Evolutionary conservation across 2,888 invertebrate species (phyloP), one percentile per base, ranked within the genome.

Genomic region (Halictus ligatus): DNA sequence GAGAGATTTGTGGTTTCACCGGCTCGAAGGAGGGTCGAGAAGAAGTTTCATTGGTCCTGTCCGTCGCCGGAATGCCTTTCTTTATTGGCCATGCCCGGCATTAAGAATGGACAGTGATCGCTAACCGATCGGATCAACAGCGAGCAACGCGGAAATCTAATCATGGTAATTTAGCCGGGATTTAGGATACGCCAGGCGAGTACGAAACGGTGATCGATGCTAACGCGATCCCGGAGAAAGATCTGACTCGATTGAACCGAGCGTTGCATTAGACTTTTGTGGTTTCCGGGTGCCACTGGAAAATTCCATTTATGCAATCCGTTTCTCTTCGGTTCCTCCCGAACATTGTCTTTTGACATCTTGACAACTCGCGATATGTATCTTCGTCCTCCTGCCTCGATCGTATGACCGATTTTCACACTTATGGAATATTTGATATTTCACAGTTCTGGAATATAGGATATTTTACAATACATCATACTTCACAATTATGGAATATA

Each of bases 1-100:
- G 18, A 50, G 67, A 69, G 69, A 69, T 69, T 69, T 69, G 69
- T 69, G 69, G 69, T 40, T 69, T 69, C 69, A 7, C 18, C 64
- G 29, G 69, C 64, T 29, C 60, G 60, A 69, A 10, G 21, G 21
- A 21, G 69, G 21, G 35, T 40, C 69, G 40, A 69, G 40, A 69
- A 35, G 35, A 69, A 35, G 35, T 69, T 69, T 40, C 35, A 21
- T 64, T 29, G 64, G 18, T 15, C 35, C 67, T 40, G 69, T 40
- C 35, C 21, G 35, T 67, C 40, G 69, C 21, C 4, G 69, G 69
- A 18, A 69, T 35, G 21, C 35, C 18, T 21, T 69, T 69, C 69
- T 69, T 69, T 69, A 40, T 40, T 21, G 69, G 69, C 69, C 40
- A 21, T 15, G 40, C 40, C 40, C 40, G 40, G 40, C 40, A 40